Evolutionary conservation across 2,888 invertebrate species (phyloP).

Genomic region (Tridacna gigas): DNA sequence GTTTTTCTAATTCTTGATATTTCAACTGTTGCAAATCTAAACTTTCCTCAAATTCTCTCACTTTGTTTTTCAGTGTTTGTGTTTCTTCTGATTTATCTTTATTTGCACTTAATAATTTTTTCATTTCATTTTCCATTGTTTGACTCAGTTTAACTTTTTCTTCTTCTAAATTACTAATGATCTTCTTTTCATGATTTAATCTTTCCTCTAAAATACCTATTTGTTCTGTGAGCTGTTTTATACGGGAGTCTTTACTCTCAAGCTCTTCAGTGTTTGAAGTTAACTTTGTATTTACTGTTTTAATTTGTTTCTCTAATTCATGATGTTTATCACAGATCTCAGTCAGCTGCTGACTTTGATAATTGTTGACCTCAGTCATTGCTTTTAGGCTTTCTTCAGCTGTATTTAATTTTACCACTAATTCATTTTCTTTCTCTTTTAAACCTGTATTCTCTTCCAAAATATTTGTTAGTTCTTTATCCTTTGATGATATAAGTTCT

Average conservation of each 20-base stretch:
- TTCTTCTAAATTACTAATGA: constrained; percentile 5
- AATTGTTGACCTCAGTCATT: constrained; percentile 16
- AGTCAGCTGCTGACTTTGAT: constrained; percentile 14
- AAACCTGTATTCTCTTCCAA: neutral
- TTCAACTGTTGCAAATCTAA: constrained; percentile 27
- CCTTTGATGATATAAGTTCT: constrained; percentile 24
- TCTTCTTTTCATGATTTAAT: constrained; percentile 14
- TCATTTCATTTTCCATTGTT: constrained; percentile 22
- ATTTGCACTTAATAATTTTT: constrained; percentile 23
- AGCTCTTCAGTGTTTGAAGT: constrained; percentile 44
- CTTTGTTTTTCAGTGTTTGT: constrained; percentile 29
- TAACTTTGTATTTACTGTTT: constrained; percentile 38
- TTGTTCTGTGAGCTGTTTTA: constrained; percentile 31
- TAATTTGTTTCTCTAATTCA: constrained; percentile 37
- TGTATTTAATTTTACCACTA: neutral
- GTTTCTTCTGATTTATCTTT: constrained; percentile 34
- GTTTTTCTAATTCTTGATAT: constrained; percentile 28
- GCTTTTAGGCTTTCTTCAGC: constrained; percentile 14
- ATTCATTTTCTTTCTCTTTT: neutral
- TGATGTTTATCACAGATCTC: constrained; percentile 47
- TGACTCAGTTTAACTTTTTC: constrained; percentile 8
- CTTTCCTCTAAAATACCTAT: constrained; percentile 25
- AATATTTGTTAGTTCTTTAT: constrained; percentile 9
- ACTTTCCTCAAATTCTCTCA: constrained; percentile 7
- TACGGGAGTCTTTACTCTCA: constrained; percentile 50